A percentile compares a stretch with the other conserved stretches of the same genome.
Conservation (phyloP, 2,888 invertebrate genomes). For the Epiblema foenella region DNA sequence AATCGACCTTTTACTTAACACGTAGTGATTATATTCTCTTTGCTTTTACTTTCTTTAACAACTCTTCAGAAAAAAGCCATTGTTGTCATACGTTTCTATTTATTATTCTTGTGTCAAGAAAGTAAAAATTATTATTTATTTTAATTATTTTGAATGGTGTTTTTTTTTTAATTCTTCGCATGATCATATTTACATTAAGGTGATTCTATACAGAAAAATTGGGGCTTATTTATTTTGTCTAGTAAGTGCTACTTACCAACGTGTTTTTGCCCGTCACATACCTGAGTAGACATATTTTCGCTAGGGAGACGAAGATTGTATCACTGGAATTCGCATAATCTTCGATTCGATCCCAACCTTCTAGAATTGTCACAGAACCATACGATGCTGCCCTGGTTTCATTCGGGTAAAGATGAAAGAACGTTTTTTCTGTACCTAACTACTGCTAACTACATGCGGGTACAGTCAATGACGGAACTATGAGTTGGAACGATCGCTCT, state of each 20-base stretch:
- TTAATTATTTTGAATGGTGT: not conserved
- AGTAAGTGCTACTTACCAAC: not conserved
- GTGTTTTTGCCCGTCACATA: not conserved
- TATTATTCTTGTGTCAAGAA: slow-evolving; percentile 1
- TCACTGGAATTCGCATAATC: too few relatives aligned
- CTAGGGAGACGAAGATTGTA: not conserved
- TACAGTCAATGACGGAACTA: too few relatives aligned
- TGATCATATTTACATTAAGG: not conserved
- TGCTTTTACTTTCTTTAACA: not conserved
- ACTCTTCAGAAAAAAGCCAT: not conserved
- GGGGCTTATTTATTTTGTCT: not conserved
- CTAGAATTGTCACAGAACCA: too few relatives aligned
- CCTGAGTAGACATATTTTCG: not conserved
- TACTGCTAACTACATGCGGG: too few relatives aligned
- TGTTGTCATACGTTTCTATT: slow-evolving; percentile 2
- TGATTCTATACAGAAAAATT: not conserved
- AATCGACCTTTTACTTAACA: too few relatives aligned
- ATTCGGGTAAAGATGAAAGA: too few relatives aligned
- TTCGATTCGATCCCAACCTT: too few relatives aligned
- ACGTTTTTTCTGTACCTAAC: too few relatives aligned
- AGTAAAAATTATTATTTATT: slow-evolving; percentile 1
- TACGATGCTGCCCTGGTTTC: too few relatives aligned
- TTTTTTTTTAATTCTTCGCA: not conserved
- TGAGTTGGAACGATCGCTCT: too few relatives aligned
- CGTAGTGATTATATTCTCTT: too few relatives aligned